Conservation (phyloP, 2,113 vertebrate genomes). For the Chamaetylas fuelleborni region DNA sequence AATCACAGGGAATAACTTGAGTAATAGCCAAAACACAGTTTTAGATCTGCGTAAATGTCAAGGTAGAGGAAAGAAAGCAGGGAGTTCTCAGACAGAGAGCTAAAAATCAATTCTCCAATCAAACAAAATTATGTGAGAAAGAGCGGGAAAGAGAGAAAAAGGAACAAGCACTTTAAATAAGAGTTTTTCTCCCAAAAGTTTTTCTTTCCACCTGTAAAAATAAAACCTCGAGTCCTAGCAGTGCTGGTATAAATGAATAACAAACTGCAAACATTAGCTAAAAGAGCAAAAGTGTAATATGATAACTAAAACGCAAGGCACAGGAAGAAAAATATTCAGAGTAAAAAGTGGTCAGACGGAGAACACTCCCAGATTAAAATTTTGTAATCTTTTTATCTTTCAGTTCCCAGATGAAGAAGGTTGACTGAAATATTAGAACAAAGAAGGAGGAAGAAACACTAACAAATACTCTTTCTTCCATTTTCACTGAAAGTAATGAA, state of each 20-base stretch:
- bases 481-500: not conserved
- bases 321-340: not conserved
- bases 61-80: not conserved
- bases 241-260: not conserved
- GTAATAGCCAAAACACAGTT: slow-evolving; percentile 4
- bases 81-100: not conserved
- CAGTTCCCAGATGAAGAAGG: not conserved
- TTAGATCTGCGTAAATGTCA: not conserved
- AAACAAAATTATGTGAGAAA: not conserved
- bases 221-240: not conserved
- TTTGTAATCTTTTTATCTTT: not conserved
- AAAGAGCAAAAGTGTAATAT: not conserved
- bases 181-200: not conserved
- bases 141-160: not conserved
- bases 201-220: not conserved
- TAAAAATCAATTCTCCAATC: not conserved
- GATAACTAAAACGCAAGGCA: not conserved
- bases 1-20: not conserved
- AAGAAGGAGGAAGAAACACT: not conserved
- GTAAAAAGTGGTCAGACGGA: not conserved
- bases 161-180: not conserved
- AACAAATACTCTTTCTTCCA: not conserved
- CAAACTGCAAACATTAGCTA: not conserved
- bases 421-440: not conserved
- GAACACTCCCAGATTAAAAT: not conserved